These are phyloP conservation scores for Ommatoiulus sabulosus DNA, from an alignment of 2,888 invertebrate genomes.

Conservation along the genomic window DNA sequence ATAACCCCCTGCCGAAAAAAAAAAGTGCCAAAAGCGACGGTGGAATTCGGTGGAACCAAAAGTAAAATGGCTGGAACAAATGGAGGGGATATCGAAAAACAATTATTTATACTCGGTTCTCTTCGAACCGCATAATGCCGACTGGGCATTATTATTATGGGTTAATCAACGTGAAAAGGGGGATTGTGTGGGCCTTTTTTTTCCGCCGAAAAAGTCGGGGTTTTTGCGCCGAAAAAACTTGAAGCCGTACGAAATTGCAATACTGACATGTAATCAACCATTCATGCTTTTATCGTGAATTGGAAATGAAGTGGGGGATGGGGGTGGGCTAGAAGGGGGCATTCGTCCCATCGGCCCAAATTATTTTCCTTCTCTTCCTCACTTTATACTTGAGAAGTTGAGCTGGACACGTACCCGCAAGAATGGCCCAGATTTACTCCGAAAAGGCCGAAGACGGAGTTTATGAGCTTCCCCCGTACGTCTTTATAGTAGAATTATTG, in stretches of 20 bases:
- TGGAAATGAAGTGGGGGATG: constrained; percentile 1
- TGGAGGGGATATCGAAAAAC: constrained; percentile 40
- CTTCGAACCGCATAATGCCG: constrained; percentile 36
- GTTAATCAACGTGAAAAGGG: constrained; percentile 40
- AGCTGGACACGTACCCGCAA: background rate
- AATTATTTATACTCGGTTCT: constrained; percentile 38
- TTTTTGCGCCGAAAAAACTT: background rate
- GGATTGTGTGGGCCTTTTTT: constrained; percentile 21
- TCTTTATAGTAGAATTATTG: too few relatives aligned
- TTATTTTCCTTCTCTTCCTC: background rate
- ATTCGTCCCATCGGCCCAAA: background rate
- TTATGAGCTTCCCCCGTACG: too few relatives aligned
- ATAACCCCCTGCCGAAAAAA: background rate
- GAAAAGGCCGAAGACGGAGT: too few relatives aligned
- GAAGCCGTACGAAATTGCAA: constrained; percentile 28
- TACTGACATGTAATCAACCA: constrained; percentile 3
- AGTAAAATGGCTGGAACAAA: constrained; percentile 36
- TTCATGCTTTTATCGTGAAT: constrained; percentile 35
- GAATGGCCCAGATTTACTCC: too few relatives aligned
- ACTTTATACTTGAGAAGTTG: background rate
- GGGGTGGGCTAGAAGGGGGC: background rate
- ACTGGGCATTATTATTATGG: constrained; percentile 40
- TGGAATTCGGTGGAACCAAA: constrained; percentile 38
- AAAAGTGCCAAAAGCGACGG: background rate
- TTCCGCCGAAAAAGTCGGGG: background rate